Base-by-base conservation (phyloP, 2,113 vertebrate species). In the Vidua macroura region DNA sequence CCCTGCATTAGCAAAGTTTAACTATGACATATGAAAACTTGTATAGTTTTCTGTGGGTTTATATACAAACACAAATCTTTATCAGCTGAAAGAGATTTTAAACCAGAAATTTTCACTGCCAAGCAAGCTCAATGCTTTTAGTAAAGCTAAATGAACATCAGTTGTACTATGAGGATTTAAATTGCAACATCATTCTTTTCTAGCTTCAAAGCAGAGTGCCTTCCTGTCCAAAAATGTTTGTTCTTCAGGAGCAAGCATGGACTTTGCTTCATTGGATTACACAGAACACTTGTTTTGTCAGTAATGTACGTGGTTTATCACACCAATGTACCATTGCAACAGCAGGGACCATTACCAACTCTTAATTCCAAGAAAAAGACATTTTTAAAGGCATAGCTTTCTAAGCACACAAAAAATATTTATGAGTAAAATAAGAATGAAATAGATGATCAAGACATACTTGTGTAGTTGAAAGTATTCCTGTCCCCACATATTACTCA, bases 201-300 rank as follows among this genome's bases (percentile, higher is more conserved):
- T 53, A 69, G 49, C 30, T 78, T 85, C 58, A 92, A 83, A 91
- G 53, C 70, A 41, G 87, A 89, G 39, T 69, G 78, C 49, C 49
- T 60, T 68, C 14, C 49, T 4, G 8, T 66, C 46, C 51, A 55
- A 51, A 84, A 72, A 60, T 60, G 7, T 87, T 95, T 89, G 77
- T 69, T 93, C 16, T 74, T 66, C 68, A 37, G 75, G 55, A 66
- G 35, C 73, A 62, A 91, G 58, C 28, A 7, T 80, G 82, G 63
- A 88, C 91, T 96, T 96, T 87, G 92, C 43, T 76, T 87, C 55
- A 24, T 2, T 58, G 27, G 14, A 35, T 95, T 84, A 39, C 69
- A 49, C 37, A 64, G 28, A 7, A 2, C 37, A 28, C 31, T 70
- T 35, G n/a, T 62, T 90, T 74, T 74, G 59, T 81, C 30, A 55